These are phyloP conservation scores for Cheilosia grossa DNA, from an alignment of 2,888 invertebrate genomes.

Conservation along the genomic window DNA sequence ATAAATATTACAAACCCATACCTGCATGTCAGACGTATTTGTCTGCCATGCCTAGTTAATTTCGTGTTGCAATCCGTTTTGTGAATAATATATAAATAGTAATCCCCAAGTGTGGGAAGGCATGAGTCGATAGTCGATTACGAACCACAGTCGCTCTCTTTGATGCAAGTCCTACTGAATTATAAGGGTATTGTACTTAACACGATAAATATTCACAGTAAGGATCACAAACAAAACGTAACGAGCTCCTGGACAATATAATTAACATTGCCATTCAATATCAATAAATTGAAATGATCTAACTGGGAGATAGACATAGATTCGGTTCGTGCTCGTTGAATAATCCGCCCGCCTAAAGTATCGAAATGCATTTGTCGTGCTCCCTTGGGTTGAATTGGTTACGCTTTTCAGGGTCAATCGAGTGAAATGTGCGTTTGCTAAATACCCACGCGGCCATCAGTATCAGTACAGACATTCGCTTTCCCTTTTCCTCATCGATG, in stretches of 20 bases:
- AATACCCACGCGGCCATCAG: slow-evolving; percentile 26
- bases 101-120: slow-evolving; percentile 20
- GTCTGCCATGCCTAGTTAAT: slow-evolving; percentile 18
- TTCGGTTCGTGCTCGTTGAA: slow-evolving; percentile 58
- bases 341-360: slow-evolving; percentile 55
- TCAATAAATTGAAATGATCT: slow-evolving; percentile 63
- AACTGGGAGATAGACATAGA: slow-evolving; percentile 34
- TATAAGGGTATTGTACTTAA: slow-evolving; percentile 62
- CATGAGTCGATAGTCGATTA: slow-evolving; percentile 30
- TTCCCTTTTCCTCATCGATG: neutral
- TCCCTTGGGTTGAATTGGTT: slow-evolving; percentile 49
- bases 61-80: slow-evolving; percentile 28
- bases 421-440: slow-evolving; percentile 24
- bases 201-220: slow-evolving; percentile 25
- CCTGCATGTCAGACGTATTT: slow-evolving; percentile 24
- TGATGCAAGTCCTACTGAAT: slow-evolving; percentile 48
- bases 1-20: neutral
- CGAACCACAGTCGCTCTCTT: slow-evolving; percentile 50
- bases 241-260: slow-evolving; percentile 60
- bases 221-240: slow-evolving; percentile 40
- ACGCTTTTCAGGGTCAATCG: slow-evolving; percentile 49
- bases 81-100: neutral
- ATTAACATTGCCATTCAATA: slow-evolving; percentile 68
- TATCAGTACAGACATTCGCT: neutral
- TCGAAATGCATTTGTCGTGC: slow-evolving; percentile 55